Conservation (phyloP, 1,140 invertebrate species). For the Macrosteles quadrilineatus region DNA sequence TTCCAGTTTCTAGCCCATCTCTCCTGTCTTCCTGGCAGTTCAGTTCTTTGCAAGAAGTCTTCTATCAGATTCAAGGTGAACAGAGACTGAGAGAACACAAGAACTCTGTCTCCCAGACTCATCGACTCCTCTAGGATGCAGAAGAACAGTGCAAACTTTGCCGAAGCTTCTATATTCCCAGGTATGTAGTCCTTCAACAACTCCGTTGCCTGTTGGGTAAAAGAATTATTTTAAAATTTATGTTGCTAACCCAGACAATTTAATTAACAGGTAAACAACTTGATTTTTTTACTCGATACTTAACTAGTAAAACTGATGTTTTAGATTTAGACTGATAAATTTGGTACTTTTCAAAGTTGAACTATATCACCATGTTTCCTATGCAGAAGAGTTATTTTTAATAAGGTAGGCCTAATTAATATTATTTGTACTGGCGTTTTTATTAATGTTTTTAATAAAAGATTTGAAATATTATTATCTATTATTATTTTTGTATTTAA, state of each 20-base stretch:
- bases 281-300: too few relatives aligned
- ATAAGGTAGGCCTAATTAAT: too few relatives aligned
- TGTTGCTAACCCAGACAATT: not conserved
- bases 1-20: conserved; percentile 85
- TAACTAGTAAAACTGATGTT: too few relatives aligned
- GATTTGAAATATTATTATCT: too few relatives aligned
- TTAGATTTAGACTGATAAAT: too few relatives aligned
- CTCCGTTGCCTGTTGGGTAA: conserved; percentile 68
- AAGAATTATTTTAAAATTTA: not conserved
- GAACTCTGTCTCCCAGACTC: conserved; percentile 80
- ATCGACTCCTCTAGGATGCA: conserved; percentile 91
- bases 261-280: too few relatives aligned
- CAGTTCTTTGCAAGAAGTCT: conserved; percentile 80
- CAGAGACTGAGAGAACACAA: conserved; percentile 97
- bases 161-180: conserved; percentile 89
- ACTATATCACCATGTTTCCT: too few relatives aligned
- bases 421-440: too few relatives aligned
- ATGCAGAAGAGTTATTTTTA: too few relatives aligned
- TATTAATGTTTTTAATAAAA: too few relatives aligned
- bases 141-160: conserved; percentile 95
- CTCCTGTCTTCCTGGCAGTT: conserved; percentile 72
- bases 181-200: conserved; percentile 85
- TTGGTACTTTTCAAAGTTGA: too few relatives aligned
- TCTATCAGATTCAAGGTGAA: conserved; percentile 97
- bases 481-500: too few relatives aligned